Base-by-base conservation (phyloP, 2,797 vertebrate species). In the Eidolon dupreanum region DNA sequence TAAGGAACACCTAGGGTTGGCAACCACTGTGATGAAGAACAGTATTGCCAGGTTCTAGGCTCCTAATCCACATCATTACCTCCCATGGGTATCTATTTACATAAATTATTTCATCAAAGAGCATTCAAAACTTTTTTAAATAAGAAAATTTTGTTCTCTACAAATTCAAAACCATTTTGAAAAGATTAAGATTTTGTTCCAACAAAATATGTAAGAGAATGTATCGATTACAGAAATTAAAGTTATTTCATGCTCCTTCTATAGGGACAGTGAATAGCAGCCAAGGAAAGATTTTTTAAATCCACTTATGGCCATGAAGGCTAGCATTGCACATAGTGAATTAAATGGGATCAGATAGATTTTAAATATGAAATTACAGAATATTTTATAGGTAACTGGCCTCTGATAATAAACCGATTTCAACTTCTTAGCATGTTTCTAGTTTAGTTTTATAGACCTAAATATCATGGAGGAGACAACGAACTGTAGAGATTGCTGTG, bases 71-170 rank as follows among this genome's bases (percentile, higher is more conserved):
- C 10, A 28, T 20, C 33, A 70, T 33, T 83, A 70, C 43, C 33
- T 91, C 65, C 82, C 9, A 13, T 10, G 12, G 41, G 61, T 63
- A 92, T 46, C 26, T 11, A 86, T 91, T 85, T 59, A 78, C 51
- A 79, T 93, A 83, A 82, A 94, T 70, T 74, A 94, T 78, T 89
- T 94, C 73, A 91, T 91, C 82, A 94, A 88, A 86, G 81, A 86
- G 11, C 49, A 97, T 75, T 96, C 73, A 94, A 65, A 91, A 61
- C 70, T 65, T 68, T 85, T 74, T 24, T 59, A 49, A 90, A 68
- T 59, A 46, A 53, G 36, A 84, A 46, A 36, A 77, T 63, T 71
- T 88, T 83, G 65, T n/a, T 77, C 82, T 79, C n/a, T 83, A 93
- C 12, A 86, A 94, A 75, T 57, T 28, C 74, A 57, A 89, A 97